Conservation (phyloP, 2,797 vertebrate species). For the Pantherophis alleghaniensis region DNA sequence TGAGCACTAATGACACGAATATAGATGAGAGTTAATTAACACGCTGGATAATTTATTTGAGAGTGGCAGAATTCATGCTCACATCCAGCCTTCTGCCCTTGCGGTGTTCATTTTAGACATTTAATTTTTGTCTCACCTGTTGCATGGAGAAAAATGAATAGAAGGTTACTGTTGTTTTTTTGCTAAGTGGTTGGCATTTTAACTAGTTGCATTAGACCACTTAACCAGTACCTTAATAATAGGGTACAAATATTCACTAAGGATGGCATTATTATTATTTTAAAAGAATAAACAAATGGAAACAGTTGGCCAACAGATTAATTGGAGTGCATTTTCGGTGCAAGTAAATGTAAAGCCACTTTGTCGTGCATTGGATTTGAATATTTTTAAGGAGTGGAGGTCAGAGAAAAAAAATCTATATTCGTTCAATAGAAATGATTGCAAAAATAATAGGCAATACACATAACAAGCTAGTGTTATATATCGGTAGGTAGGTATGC, state of each 20-base stretch:
- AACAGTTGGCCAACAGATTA: conserved; percentile 26
- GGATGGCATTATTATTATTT: not conserved
- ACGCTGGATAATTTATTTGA: conserved; percentile 22
- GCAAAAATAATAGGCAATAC: not conserved
- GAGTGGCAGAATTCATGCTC: conserved; percentile 2
- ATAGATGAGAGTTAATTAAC: conserved; percentile 31
- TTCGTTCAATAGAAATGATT: not conserved
- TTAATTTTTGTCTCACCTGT: conserved; percentile 8
- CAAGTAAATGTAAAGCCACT: not conserved
- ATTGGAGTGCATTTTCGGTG: not conserved
- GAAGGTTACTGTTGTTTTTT: not conserved
- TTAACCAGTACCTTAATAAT: conserved; percentile 38
- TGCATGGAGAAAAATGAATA: not conserved
- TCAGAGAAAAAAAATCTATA: not conserved
- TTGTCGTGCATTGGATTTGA: not conserved
- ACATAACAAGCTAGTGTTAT: not conserved
- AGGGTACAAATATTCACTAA: conserved; percentile 28
- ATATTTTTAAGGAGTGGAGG: not conserved
- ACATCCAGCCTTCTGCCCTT: not conserved
- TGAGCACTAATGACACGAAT: conserved; percentile 30
- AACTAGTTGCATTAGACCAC: conserved; percentile 16
- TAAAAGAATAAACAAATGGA: not conserved
- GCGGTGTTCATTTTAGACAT: not conserved
- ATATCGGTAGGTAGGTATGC: not conserved
- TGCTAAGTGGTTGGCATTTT: not conserved